Conservation (phyloP, 2,888 invertebrate species). For the Drosophila cracens region DNA sequence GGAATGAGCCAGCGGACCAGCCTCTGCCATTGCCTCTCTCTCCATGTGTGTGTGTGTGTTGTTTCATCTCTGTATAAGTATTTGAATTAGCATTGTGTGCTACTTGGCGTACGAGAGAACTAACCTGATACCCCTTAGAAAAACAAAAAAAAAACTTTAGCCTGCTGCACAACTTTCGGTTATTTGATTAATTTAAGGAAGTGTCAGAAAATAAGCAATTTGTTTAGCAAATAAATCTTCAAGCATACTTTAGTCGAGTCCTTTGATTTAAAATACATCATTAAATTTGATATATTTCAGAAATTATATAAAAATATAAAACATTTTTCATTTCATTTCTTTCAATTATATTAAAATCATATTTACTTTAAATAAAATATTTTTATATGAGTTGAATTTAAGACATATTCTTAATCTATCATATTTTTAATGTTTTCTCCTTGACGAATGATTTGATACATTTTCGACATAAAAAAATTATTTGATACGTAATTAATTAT, state of each 20-base stretch:
- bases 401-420: background rate
- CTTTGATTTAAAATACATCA: background rate
- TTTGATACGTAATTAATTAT: background rate
- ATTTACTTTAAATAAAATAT: background rate
- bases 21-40: constrained; percentile 18
- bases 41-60: constrained; percentile 12
- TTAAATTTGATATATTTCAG: background rate
- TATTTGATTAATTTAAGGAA: constrained; percentile 34
- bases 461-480: background rate
- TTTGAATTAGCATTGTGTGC: constrained; percentile 27
- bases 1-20: constrained; percentile 38
- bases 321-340: background rate
- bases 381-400: background rate
- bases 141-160: constrained; percentile 10
- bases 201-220: constrained; percentile 10
- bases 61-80: constrained; percentile 13
- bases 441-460: background rate
- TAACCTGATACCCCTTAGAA: constrained; percentile 44
- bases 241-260: background rate
- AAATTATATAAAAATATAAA: background rate
- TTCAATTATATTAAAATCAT: background rate
- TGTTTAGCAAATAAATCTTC: background rate
- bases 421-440: background rate
- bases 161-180: constrained; percentile 30
- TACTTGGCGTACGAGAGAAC: constrained; percentile 22